Base-by-base conservation (phyloP, 2,797 vertebrate species). In the Erethizon dorsatum region DNA sequence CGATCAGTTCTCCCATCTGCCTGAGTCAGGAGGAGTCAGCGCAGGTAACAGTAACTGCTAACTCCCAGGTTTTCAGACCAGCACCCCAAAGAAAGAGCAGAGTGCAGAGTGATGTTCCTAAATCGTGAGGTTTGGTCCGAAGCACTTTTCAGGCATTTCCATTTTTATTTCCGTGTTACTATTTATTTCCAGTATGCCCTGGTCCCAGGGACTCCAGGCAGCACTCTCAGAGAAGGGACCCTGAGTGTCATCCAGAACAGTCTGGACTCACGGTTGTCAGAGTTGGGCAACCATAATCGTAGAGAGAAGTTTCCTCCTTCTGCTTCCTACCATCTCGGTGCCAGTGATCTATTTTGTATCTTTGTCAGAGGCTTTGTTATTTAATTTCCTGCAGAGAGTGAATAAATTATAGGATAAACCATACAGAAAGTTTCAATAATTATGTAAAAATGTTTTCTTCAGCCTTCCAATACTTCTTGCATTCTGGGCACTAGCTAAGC, bases 341-440 rank as follows among this genome's bases (percentile, higher is more conserved):
- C 52, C 54, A 79, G 3, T 22, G 63, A 18, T 17, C 14, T 18
- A 33, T 11, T 69, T 59, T n/a, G 45, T 57, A 28, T 83, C 45
- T 71, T 63, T 73, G 37, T 78, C 4, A 80, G 59, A 47, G 69
- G 65, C 69, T 65, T 47, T 75, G 31, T 78, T 85, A 31, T 65
- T 95, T 93, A 83, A 65, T 47, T 94, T 31, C 37, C 2, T 17
- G 56, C 82, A 31, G 95, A 88, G 73, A 47, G 1, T 67, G 83
- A 92, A 61, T 67, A 82, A 61, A 63, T 63, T 57, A 79, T 17
- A 71, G 80, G 65, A 37, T 33, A 45, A 8, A 73, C 18, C 47
- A 33, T n/a, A 31, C 22, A 82, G n/a, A 59, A 20, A 79, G 59
- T 91, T 96, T 91, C 45, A 86, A 33, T 88, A 87, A 71, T 84